A percentile compares a stretch with the other conserved stretches of the same genome.
phyloP scores from a whole-genome alignment of 2,113 vertebrate species.

The Camarhynchus parvulus region DNA sequence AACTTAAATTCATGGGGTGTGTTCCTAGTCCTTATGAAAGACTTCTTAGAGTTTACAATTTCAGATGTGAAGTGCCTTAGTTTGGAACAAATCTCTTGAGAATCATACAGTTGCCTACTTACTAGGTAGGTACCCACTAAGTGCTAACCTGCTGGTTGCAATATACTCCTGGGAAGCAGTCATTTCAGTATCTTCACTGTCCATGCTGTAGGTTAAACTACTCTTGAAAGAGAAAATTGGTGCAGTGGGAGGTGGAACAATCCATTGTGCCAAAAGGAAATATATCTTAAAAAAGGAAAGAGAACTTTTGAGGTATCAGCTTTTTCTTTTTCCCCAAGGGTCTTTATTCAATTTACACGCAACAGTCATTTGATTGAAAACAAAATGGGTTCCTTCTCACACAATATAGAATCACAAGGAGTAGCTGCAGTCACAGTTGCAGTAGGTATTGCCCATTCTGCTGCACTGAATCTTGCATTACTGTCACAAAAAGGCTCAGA shows the following conservation, averaged over 20 bases:
- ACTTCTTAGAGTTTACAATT: neutral
- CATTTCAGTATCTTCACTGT: neutral
- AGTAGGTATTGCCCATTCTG: neutral
- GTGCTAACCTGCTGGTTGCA: neutral
- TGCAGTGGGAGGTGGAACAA: neutral
- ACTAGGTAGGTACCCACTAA: neutral
- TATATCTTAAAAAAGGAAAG: neutral
- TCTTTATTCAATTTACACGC: neutral
- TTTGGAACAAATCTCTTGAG: neutral
- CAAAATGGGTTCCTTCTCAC: neutral
- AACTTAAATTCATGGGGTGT: rapidly evolving
- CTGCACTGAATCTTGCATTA: neutral
- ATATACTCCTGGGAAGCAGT: neutral
- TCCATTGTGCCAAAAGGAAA: neutral
- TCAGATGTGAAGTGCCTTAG: neutral
- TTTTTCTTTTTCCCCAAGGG: neutral
- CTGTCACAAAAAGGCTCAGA: rapidly evolving
- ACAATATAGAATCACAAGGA: neutral
- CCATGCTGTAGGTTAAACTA: neutral
- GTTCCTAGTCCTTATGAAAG: neutral
- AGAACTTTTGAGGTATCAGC: neutral
- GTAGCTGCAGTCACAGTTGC: neutral
- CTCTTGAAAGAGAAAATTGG: neutral
- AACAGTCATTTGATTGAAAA: neutral
- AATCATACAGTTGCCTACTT: neutral